Percentiles rank a stretch among this genome's conserved stretches.
These are phyloP conservation scores for Caenorhabditis briggsae DNA, from an alignment of 1,140 invertebrate genomes.

Conservation along the genomic window DNA sequence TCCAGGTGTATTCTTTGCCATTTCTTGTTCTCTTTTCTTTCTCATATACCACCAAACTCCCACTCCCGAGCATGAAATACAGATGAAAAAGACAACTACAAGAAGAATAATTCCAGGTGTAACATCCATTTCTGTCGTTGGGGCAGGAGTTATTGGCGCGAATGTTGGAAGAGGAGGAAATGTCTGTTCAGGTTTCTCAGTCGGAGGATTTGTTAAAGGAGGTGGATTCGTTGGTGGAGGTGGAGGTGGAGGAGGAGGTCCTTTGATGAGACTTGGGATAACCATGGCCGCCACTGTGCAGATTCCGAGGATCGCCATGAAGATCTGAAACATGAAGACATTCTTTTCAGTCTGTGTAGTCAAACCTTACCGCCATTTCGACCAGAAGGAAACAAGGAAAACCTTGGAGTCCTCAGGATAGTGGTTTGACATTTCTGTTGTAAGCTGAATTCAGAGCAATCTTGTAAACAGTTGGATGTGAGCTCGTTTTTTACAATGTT, in stretches of 20 bases:
- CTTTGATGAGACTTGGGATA: neutral
- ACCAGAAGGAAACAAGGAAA: too few relatives aligned
- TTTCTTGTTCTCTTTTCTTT: slow-evolving; percentile 7
- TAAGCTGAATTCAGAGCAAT: too few relatives aligned
- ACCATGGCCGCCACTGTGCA: neutral
- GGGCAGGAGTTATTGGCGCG: neutral
- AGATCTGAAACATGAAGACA: neutral
- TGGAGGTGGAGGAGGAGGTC: neutral
- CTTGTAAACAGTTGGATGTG: too few relatives aligned
- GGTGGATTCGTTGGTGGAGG: slow-evolving; percentile 5
- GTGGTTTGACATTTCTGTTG: too few relatives aligned
- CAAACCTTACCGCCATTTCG: too few relatives aligned
- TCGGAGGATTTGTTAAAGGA: neutral
- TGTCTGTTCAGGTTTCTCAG: neutral
- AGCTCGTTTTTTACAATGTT: too few relatives aligned
- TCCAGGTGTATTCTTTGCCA: neutral
- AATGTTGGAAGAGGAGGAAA: neutral
- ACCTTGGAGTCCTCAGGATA: too few relatives aligned
- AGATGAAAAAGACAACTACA: neutral
- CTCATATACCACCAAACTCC: slow-evolving; percentile 11
- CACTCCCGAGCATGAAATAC: neutral
- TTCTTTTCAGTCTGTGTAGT: too few relatives aligned
- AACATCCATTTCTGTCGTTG: slow-evolving; percentile 6
- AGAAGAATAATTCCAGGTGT: neutral
- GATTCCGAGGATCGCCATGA: slow-evolving; percentile 2